Evolutionary conservation across 2,888 invertebrate genomes (phyloP).

Genomic region (Tribolium freemani): DNA sequence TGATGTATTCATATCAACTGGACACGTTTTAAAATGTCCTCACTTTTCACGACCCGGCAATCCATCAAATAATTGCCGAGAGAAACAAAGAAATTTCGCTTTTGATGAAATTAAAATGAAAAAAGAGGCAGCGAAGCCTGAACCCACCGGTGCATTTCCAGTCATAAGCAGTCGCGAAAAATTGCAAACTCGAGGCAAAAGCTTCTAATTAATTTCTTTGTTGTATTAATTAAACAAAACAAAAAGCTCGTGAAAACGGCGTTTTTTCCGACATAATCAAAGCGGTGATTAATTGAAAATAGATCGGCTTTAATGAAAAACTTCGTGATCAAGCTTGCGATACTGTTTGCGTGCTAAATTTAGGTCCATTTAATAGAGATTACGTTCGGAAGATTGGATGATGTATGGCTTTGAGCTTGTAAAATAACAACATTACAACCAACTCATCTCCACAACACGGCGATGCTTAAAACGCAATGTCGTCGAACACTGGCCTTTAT

Average conservation of each 20-base stretch:
- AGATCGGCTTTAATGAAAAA: conserved; percentile 13
- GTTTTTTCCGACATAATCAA: not conserved
- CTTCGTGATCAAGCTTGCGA: not conserved
- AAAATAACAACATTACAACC: conserved; percentile 11
- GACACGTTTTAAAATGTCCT: not conserved
- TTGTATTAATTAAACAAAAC: conserved; percentile 23
- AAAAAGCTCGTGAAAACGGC: not conserved
- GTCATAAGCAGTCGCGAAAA: not conserved
- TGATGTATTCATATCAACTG: not conserved
- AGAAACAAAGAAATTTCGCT: not conserved
- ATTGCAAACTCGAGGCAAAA: not conserved
- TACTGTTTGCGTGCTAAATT: conserved; percentile 10
- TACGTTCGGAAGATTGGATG: conserved; percentile 5
- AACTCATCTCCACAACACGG: conserved; percentile 2
- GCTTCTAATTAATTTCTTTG: conserved; percentile 21
- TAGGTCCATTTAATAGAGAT: conserved; percentile 9
- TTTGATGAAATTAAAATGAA: not conserved
- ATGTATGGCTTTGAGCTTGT: conserved; percentile 4
- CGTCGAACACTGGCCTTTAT: not conserved
- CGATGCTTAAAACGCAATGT: conserved; percentile 5
- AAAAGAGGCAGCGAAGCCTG: not conserved
- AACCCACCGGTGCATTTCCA: not conserved
- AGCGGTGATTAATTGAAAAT: conserved; percentile 13
- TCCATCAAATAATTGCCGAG: not conserved
- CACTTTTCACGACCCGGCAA: not conserved